phyloP scores from a whole-genome alignment of 2,888 invertebrate genomes.

The Drosophila infuscata region DNA sequence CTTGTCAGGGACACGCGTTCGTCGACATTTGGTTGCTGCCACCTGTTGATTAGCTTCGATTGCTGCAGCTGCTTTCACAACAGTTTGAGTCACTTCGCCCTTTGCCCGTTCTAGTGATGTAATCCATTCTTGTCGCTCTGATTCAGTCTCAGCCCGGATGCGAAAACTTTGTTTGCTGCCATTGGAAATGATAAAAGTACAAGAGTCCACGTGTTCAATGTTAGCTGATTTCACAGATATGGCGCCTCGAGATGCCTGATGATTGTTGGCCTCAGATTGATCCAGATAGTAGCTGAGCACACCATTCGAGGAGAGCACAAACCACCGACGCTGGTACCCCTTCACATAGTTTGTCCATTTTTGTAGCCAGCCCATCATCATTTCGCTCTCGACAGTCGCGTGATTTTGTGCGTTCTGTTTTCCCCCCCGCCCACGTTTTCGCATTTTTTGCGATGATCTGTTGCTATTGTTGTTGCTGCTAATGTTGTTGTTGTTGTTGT shows the following conservation, averaged over 20 bases:
- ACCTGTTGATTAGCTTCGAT: not conserved
- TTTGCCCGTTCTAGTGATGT: constrained; percentile 98
- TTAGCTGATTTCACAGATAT: constrained; percentile 98
- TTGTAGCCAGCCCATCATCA: constrained; percentile 93
- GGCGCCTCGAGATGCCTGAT: constrained; percentile 92
- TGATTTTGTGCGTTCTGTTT: not conserved
- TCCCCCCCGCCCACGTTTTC: constrained; percentile 11
- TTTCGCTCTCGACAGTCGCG: constrained; percentile 54
- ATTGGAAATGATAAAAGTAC: constrained; percentile 97
- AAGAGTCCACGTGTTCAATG: constrained; percentile 96
- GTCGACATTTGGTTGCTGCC: constrained; percentile 85
- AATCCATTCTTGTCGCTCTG: constrained; percentile 98
- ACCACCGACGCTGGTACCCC: constrained; percentile 99
- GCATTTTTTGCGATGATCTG: constrained; percentile 29
- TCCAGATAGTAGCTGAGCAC: constrained; percentile 94
- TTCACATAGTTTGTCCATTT: constrained; percentile 99
- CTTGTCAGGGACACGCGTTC: constrained; percentile 94
- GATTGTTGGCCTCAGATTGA: constrained; percentile 97
- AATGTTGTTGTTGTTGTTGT: constrained; percentile 1
- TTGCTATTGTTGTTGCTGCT: constrained; percentile 1
- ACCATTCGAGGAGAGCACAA: constrained; percentile 96
- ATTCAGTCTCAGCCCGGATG: constrained; percentile 94
- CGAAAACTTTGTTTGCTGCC: constrained; percentile 98
- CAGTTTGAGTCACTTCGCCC: constrained; percentile 89
- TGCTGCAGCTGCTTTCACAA: constrained; percentile 85